Conservation (phyloP, 2,797 vertebrate genomes). For the Parauchenoglanis ngamensis region DNA sequence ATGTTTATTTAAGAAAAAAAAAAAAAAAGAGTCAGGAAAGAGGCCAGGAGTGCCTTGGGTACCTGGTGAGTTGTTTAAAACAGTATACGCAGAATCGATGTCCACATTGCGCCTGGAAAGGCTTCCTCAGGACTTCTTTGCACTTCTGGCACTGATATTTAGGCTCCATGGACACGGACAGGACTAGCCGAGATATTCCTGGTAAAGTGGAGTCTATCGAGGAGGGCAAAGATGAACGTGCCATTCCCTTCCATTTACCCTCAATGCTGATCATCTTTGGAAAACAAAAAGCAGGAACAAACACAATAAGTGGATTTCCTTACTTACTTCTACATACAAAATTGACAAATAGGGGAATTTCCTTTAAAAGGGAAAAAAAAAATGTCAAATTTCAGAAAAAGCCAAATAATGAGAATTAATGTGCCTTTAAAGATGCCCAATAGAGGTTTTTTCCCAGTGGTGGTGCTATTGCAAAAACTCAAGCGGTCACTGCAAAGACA, state of each 20-base stretch:
- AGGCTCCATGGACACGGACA: conserved; percentile 87
- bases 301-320: not conserved
- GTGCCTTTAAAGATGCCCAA: not conserved
- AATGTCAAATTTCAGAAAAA: not conserved
- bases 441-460: not conserved
- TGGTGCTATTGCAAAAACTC: not conserved
- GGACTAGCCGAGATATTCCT: conserved; percentile 87
- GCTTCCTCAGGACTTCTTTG: conserved; percentile 86
- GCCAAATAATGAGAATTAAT: not conserved
- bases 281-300: conserved; percentile 40
- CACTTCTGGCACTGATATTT: conserved; percentile 97
- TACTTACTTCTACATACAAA: not conserved
- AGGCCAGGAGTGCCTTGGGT: conserved; percentile 53
- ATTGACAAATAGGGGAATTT: not conserved
- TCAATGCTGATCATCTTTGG: conserved; percentile 59
- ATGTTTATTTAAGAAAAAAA: not conserved
- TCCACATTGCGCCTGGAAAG: conserved; percentile 93
- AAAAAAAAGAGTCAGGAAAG: not conserved
- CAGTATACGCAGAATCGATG: conserved; percentile 95
- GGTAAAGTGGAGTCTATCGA: conserved; percentile 80
- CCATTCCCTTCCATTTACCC: conserved; percentile 80
- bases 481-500: not conserved
- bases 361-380: not conserved
- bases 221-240: conserved; percentile 79
- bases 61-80: conserved; percentile 91